Evolutionary conservation across 2,797 vertebrate species (phyloP).

Genomic region (Euphonia xanthogaster): DNA sequence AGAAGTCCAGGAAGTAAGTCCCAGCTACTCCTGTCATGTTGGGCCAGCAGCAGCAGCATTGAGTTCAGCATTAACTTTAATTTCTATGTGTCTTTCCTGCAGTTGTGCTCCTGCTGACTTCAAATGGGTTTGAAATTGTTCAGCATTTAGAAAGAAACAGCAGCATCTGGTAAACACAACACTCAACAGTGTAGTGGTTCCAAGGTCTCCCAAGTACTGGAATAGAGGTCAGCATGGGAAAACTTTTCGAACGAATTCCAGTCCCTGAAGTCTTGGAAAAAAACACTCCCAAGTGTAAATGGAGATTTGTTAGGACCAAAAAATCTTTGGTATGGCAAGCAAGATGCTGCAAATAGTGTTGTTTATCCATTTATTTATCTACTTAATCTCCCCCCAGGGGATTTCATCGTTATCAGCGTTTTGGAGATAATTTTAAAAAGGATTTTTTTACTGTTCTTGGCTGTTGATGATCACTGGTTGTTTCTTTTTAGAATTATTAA

Average conservation of each 20-base stretch:
- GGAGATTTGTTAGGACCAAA: not conserved
- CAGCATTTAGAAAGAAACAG: not conserved
- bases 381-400: not conserved
- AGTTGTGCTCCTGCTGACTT: not conserved
- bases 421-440: not conserved
- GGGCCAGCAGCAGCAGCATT: not conserved
- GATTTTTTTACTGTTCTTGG: not conserved
- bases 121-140: not conserved
- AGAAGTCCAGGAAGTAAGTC: not conserved
- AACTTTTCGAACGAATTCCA: not conserved
- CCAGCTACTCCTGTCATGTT: not conserved
- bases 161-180: not conserved
- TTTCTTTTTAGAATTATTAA: not conserved
- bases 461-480: not conserved
- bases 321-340: not conserved
- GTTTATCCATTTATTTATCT: not conserved
- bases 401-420: not conserved
- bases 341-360: not conserved
- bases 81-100: not conserved
- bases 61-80: not conserved
- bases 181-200: not conserved
- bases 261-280: not conserved
- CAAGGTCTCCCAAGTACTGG: not conserved
- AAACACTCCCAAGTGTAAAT: not conserved
- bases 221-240: not conserved